Conservation (phyloP, 2,797 vertebrate genomes). For the Clarias fuscus region DNA sequence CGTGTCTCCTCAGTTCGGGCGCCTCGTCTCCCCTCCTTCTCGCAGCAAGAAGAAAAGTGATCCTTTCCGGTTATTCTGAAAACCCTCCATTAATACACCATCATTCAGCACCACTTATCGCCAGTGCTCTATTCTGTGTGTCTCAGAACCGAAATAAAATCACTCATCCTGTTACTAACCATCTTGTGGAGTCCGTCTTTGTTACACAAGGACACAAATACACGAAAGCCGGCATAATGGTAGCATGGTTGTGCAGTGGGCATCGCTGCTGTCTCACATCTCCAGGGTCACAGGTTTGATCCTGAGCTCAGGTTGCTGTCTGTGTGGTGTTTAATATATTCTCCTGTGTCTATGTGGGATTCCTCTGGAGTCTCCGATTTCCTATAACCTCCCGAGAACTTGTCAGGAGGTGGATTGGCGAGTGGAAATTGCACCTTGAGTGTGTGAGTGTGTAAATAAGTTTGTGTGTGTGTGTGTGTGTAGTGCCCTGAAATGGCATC, state of each 20-base stretch:
- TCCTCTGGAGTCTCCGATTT: not conserved
- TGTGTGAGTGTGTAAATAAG: no score
- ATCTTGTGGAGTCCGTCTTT: no score
- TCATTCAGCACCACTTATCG: no score
- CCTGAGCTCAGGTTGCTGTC: not conserved
- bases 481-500: not conserved
- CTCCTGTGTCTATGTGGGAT: not conserved
- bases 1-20: no score
- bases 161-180: no score
- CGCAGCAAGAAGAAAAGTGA: no score
- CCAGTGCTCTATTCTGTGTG: no score
- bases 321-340: not conserved
- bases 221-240: not conserved
- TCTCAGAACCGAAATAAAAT: no score
- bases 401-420: no score
- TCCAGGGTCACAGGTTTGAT: not conserved
- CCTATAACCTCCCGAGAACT: not conserved
- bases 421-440: not conserved
- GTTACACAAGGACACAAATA: not conserved
- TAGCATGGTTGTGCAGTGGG: not conserved
- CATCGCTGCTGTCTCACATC: not conserved
- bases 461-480: not conserved
- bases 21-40: no score
- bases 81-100: no score
- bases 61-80: no score